A percentile compares a stretch with the other conserved stretches of the same genome.
These are phyloP conservation scores for Trichomalopsis sarcophagae DNA, from an alignment of 1,140 invertebrate genomes.

Conservation along the genomic window DNA sequence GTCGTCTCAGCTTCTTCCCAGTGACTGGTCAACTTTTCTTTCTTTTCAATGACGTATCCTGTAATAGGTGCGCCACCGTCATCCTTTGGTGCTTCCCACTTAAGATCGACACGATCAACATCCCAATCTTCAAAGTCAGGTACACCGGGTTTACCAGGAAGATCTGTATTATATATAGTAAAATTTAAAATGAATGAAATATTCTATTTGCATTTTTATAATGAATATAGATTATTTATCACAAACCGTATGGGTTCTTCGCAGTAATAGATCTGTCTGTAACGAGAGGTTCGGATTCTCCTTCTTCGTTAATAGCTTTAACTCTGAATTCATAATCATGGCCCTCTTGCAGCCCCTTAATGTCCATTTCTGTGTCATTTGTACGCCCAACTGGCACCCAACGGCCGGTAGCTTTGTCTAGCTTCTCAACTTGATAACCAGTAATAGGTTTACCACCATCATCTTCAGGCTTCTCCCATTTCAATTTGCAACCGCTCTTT, in stretches of 20 bases:
- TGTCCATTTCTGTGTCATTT: constrained; percentile 90
- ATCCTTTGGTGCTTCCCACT: constrained; percentile 93
- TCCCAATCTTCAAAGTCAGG: constrained; percentile 96
- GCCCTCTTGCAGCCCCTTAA: constrained; percentile 93
- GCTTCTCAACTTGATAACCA: constrained; percentile 97
- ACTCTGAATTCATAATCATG: constrained; percentile 98
- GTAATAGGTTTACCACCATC: constrained; percentile 98
- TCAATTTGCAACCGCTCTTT: constrained; percentile 92
- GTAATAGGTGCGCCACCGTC: constrained; percentile 96
- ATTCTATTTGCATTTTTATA: neutral
- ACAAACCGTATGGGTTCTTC: constrained; percentile 94
- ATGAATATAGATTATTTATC: neutral
- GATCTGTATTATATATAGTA: constrained; percentile 75
- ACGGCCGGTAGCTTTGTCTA: constrained; percentile 94
- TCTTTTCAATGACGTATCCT: constrained; percentile 97
- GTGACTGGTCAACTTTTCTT: constrained; percentile 90
- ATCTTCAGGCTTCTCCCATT: constrained; percentile 98
- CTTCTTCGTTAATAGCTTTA: constrained; percentile 98
- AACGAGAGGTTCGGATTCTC: constrained; percentile 95
- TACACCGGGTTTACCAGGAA: constrained; percentile 90
- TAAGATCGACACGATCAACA: constrained; percentile 92
- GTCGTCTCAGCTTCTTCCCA: constrained; percentile 94
- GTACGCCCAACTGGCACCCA: constrained; percentile 94
- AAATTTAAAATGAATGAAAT: constrained; percentile 34
- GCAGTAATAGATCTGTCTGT: constrained; percentile 89